Percentiles rank a stretch among this genome's conserved stretches.
phyloP scores from a whole-genome alignment of 1,140 invertebrate species.

The Musca vetustissima region DNA sequence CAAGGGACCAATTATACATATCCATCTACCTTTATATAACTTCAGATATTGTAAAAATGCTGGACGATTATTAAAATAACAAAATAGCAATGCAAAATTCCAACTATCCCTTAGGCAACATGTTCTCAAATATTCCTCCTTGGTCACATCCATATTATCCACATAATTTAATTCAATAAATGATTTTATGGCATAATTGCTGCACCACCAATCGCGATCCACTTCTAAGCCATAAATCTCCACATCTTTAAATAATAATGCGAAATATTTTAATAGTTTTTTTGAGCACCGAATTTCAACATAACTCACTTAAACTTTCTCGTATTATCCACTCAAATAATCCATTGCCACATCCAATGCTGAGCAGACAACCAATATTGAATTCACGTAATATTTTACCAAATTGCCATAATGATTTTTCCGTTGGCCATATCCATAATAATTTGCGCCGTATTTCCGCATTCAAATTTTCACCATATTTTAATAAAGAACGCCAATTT shows the following conservation, averaged over 20 bases:
- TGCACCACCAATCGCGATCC: constrained; percentile 65
- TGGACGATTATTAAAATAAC: constrained; percentile 71
- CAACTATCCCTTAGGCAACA: constrained; percentile 38
- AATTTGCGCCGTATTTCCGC: constrained; percentile 53
- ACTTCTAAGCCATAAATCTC: constrained; percentile 60
- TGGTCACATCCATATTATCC: constrained; percentile 32
- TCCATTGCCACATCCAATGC: constrained; percentile 49
- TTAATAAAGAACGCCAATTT: constrained; percentile 39
- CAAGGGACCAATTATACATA: constrained; percentile 72
- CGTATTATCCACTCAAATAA: constrained; percentile 46
- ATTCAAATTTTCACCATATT: constrained; percentile 35
- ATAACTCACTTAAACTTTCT: constrained; percentile 37
- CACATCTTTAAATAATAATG: constrained; percentile 21
- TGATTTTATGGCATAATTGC: constrained; percentile 60
- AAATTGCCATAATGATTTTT: constrained; percentile 55
- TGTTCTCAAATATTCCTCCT: constrained; percentile 37
- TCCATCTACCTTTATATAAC: constrained; percentile 61
- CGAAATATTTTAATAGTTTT: background rate
- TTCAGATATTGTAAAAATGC: constrained; percentile 69
- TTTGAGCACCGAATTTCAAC: background rate
- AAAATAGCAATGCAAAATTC: constrained; percentile 68
- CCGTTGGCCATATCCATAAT: constrained; percentile 63
- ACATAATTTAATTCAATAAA: constrained; percentile 59
- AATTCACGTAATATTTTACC: constrained; percentile 29
- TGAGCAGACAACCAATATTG: constrained; percentile 34